A percentile compares a stretch with the other conserved stretches of the same genome.
Conservation (phyloP, 1,140 invertebrate genomes). For the Neoseiulus cucumeris region DNA sequence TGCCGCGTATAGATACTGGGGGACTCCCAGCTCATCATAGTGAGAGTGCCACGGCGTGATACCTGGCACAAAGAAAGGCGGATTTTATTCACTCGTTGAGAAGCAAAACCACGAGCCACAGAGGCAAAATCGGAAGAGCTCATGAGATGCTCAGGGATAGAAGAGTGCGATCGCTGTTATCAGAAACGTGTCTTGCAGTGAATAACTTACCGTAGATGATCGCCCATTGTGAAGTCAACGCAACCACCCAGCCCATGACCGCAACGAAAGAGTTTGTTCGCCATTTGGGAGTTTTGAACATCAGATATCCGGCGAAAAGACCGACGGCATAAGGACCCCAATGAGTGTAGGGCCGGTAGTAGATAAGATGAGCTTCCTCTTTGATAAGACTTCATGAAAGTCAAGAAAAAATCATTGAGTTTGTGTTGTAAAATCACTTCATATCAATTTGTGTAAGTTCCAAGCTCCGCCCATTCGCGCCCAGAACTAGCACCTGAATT, state of each 20-base stretch:
- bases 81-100: too few relatives aligned
- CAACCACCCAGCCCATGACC: neutral
- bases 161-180: neutral
- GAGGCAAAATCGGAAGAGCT: too few relatives aligned
- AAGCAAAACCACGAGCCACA: too few relatives aligned
- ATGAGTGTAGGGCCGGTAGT: conserved; percentile 6
- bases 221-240: neutral
- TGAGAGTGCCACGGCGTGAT: neutral
- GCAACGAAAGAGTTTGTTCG: neutral
- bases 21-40: neutral
- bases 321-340: neutral
- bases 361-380: neutral
- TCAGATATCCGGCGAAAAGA: neutral
- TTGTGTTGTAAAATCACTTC: neutral
- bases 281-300: conserved; percentile 7
- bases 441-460: too few relatives aligned
- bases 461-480: too few relatives aligned
- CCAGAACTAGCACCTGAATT: too few relatives aligned
- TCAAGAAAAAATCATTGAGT: neutral
- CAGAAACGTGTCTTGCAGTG: neutral
- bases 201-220: neutral
- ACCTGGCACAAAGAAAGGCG: neutral
- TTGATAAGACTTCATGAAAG: neutral
- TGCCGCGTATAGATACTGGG: neutral
- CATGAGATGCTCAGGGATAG: too few relatives aligned